Percentiles rank a stretch among this genome's conserved stretches.
phyloP scores from a whole-genome alignment of 2,113 vertebrate species.

The Rhinopomastus cyanomelas region DNA sequence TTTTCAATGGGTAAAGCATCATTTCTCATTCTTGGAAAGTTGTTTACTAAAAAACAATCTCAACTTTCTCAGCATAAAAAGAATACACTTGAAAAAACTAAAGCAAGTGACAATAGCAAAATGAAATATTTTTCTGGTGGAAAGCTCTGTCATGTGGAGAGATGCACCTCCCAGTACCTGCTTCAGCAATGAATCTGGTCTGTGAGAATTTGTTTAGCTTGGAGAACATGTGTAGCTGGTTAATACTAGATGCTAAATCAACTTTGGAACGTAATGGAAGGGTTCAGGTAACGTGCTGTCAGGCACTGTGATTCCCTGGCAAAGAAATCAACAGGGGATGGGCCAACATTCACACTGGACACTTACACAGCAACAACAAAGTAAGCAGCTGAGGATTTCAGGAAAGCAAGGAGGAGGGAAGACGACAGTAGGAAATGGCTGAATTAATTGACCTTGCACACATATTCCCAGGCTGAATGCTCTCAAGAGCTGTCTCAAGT shows the following conservation, averaged over 20 bases:
- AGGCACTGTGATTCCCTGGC: neutral
- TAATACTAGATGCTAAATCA: neutral
- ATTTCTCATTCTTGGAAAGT: neutral
- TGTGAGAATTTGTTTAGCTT: neutral
- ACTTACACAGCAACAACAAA: neutral
- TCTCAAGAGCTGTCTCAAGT: neutral
- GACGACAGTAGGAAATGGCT: neutral
- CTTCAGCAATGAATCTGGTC: neutral
- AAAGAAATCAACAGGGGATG: neutral
- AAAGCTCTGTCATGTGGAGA: neutral
- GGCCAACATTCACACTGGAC: neutral
- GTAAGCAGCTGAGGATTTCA: neutral
- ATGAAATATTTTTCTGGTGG: rapidly evolving
- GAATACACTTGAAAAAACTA: neutral
- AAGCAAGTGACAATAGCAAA: neutral
- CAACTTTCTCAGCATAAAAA: neutral
- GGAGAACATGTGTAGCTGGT: neutral
- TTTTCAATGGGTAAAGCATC: neutral
- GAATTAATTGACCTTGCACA: neutral
- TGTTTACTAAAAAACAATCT: neutral
- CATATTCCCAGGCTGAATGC: neutral
- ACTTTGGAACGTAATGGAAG: neutral
- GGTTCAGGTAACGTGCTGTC: neutral
- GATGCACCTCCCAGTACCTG: neutral
- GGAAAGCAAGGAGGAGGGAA: neutral